phyloP scores from a whole-genome alignment of 2,797 vertebrate genomes.

The Craterocephalus amniculus region DNA sequence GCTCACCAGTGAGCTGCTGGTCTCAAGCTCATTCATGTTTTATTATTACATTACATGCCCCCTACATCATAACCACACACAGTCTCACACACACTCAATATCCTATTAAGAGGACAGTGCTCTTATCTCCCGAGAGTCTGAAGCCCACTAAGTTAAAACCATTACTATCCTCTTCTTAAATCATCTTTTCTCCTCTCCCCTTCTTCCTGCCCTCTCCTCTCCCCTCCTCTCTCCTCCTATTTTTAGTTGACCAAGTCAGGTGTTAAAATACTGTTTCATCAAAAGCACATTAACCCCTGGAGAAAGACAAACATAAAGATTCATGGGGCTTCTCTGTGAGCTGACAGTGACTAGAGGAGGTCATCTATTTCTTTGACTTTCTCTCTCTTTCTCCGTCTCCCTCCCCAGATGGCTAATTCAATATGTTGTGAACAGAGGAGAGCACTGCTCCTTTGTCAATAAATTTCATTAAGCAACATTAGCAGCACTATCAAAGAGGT shows the following conservation, averaged over 20 bases:
- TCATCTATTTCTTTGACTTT: conserved; percentile 59
- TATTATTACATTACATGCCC: conserved; percentile 75
- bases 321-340: conserved; percentile 60
- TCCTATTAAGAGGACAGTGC: conserved; percentile 72
- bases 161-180: conserved; percentile 66
- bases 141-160: conserved; percentile 69
- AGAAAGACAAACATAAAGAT: conserved; percentile 74
- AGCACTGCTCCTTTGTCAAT: conserved; percentile 67
- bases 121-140: conserved; percentile 70
- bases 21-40: conserved; percentile 72
- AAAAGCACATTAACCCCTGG: conserved; percentile 75
- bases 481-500: conserved; percentile 55
- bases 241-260: conserved; percentile 54
- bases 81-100: conserved; percentile 60
- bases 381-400: conserved; percentile 29
- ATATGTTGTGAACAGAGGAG: conserved; percentile 52
- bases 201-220: conserved; percentile 13
- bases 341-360: conserved; percentile 66
- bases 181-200: conserved; percentile 51
- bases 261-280: conserved; percentile 76
- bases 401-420: conserved; percentile 62
- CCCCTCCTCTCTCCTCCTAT: conserved; percentile 25
- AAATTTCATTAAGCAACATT: conserved; percentile 74
- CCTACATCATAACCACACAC: conserved; percentile 61
- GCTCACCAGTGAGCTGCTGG: conserved; percentile 66